These are phyloP conservation scores for Oscheius sp. DNA, from an alignment of 2,888 invertebrate species.

Conservation along the genomic window DNA sequence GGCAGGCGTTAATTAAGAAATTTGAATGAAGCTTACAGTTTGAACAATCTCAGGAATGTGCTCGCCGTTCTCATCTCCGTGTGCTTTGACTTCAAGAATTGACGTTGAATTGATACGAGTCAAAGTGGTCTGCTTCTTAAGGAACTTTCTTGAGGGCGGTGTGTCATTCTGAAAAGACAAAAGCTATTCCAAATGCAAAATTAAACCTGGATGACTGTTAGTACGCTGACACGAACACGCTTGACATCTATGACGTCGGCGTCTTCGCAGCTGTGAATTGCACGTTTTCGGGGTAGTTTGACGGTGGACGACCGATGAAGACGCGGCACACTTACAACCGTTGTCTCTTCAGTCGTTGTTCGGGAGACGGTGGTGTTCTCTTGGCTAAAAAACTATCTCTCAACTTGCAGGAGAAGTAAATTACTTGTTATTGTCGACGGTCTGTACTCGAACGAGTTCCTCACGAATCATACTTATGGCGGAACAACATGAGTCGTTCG, in stretches of 20 bases:
- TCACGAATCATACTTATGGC: no score
- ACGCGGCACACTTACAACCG: no score
- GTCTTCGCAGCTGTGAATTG: slow-evolving; percentile 1
- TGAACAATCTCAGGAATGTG: neutral
- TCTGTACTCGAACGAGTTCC: no score
- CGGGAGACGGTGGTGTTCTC: no score
- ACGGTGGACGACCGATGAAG: neutral
- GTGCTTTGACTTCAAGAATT: slow-evolving; percentile 6
- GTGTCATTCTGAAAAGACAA: slow-evolving; percentile 25
- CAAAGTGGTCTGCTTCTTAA: neutral
- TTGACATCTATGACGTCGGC: slow-evolving; percentile 15
- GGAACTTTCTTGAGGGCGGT: slow-evolving; percentile 26
- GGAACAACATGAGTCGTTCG: neutral
- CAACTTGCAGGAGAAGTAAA: no score
- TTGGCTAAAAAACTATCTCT: no score
- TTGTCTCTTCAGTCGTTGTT: no score
- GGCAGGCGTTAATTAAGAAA: neutral
- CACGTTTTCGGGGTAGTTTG: slow-evolving; percentile 11
- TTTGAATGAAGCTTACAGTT: neutral
- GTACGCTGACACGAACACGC: slow-evolving; percentile 1
- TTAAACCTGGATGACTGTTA: slow-evolving; percentile 12
- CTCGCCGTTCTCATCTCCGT: neutral
- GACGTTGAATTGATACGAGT: slow-evolving; percentile 19
- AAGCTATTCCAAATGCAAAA: neutral
- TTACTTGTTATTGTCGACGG: no score